phyloP scores from a whole-genome alignment of 2,113 vertebrate species.

The Romanogobio albipinnatus region DNA sequence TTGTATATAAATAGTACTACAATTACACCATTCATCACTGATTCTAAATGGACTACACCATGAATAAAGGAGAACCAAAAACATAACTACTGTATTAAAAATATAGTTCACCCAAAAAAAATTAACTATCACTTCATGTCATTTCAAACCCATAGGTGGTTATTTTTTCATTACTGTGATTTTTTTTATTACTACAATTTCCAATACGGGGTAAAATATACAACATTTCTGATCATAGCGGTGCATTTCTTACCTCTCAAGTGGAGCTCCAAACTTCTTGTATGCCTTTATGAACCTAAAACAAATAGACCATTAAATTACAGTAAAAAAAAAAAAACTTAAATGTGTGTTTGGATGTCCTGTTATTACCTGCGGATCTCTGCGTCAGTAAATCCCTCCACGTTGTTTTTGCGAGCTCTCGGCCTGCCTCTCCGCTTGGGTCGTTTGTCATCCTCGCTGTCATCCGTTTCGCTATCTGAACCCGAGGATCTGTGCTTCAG shows the following conservation, averaged over 20 bases:
- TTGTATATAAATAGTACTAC: too few relatives aligned
- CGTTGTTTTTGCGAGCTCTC: slow-evolving; percentile 92
- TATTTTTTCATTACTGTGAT: too few relatives aligned
- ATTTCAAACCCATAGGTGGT: too few relatives aligned
- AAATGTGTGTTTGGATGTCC: not conserved
- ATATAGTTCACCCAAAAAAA: not conserved
- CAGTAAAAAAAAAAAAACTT: not conserved
- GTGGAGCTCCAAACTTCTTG: slow-evolving; percentile 97
- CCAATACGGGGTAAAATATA: too few relatives aligned
- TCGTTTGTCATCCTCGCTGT: slow-evolving; percentile 93
- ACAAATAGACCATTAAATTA: slow-evolving; percentile 27
- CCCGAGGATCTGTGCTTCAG: slow-evolving; percentile 91
- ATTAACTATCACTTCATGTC: not conserved
- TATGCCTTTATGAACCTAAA: slow-evolving; percentile 97
- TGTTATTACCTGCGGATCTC: slow-evolving; percentile 90
- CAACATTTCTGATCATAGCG: too few relatives aligned
- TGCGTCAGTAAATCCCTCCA: slow-evolving; percentile 94
- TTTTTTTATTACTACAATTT: too few relatives aligned
- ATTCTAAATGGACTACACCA: too few relatives aligned
- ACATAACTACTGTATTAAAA: too few relatives aligned
- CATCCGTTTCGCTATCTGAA: slow-evolving; percentile 94
- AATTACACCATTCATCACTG: too few relatives aligned
- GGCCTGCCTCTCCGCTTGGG: slow-evolving; percentile 92
- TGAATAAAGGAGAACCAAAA: too few relatives aligned
- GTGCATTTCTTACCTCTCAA: slow-evolving; percentile 82